These are phyloP conservation scores for Diadegma fenestrale DNA, from an alignment of 2,888 invertebrate genomes.

Conservation along the genomic window DNA sequence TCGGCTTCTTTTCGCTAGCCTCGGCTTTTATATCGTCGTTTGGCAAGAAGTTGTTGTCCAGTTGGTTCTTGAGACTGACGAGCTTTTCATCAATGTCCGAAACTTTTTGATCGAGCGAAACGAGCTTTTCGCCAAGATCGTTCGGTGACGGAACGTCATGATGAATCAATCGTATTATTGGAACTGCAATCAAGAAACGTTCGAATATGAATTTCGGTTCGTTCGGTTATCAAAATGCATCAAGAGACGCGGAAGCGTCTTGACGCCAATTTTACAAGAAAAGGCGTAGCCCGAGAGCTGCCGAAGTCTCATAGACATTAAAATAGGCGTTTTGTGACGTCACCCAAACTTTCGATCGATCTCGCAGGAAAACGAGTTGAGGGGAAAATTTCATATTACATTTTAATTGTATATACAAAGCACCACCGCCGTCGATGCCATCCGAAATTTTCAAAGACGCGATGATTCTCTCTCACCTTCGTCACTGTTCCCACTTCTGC, in stretches of 20 bases:
- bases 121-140: conserved; percentile 85
- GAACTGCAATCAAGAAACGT: conserved; percentile 72
- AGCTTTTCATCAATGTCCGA: conserved; percentile 93
- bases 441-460: neutral
- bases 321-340: too few relatives aligned
- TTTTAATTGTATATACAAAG: too few relatives aligned
- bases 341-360: too few relatives aligned
- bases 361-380: too few relatives aligned
- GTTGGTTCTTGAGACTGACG: conserved; percentile 92
- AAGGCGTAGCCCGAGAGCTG: too few relatives aligned
- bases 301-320: too few relatives aligned
- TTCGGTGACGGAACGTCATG: conserved; percentile 77
- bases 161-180: conserved; percentile 79
- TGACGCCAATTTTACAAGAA: too few relatives aligned
- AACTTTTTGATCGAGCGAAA: conserved; percentile 93
- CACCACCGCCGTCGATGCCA: neutral
- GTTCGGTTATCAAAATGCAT: neutral
- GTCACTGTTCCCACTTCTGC: conserved; percentile 74
- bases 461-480: conserved; percentile 73
- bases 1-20: conserved; percentile 94
- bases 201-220: neutral
- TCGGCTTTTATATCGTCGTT: conserved; percentile 93
- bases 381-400: too few relatives aligned
- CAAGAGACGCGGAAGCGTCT: too few relatives aligned
- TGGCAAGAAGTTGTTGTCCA: conserved; percentile 93